Percentiles rank a stretch among this genome's conserved stretches.
Evolutionary conservation across 2,888 invertebrate species (phyloP).

Genomic region (Himalopsyche tibetana): DNA sequence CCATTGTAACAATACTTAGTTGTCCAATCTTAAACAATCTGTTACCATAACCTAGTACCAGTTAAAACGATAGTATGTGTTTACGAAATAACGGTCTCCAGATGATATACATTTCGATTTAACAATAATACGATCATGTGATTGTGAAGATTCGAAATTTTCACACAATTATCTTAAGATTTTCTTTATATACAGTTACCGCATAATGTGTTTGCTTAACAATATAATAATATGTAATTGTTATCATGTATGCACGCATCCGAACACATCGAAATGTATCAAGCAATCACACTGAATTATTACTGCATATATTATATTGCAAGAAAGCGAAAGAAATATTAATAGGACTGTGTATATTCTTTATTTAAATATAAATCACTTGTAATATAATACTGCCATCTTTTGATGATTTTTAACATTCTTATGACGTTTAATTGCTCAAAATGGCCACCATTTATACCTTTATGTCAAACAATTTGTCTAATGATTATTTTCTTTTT

Average conservation of each 20-base stretch:
- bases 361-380: too few relatives aligned
- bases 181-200: neutral
- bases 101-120: neutral
- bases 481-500: slow-evolving; percentile 67
- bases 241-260: neutral
- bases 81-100: neutral
- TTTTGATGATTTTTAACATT: too few relatives aligned
- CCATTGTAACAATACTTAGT: too few relatives aligned
- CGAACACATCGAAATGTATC: neutral
- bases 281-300: neutral
- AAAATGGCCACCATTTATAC: neutral
- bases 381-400: too few relatives aligned
- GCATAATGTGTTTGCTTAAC: neutral
- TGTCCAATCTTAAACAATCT: neutral
- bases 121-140: neutral
- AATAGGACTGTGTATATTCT: too few relatives aligned
- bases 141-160: neutral
- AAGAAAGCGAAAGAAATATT: neutral
- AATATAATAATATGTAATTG: neutral
- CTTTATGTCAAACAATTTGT: neutral
- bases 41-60: slow-evolving; percentile 4
- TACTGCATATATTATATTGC: neutral
- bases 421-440: too few relatives aligned
- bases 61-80: neutral
- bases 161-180: neutral